Evolutionary conservation across 2,797 vertebrate genomes (phyloP).

Genomic region (Sebastes glaucus): DNA sequence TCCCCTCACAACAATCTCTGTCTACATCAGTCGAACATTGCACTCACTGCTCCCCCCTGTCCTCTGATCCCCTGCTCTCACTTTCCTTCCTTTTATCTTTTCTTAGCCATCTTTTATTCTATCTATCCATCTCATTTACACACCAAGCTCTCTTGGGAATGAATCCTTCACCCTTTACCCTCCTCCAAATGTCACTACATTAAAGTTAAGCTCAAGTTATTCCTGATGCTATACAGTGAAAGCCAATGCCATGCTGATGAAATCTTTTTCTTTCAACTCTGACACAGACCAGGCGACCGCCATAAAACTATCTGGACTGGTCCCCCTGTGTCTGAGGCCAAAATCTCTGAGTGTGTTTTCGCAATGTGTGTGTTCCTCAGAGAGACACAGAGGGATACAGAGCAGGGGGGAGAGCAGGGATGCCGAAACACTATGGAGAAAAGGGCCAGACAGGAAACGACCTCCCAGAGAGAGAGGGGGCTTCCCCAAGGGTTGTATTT

Average conservation of each 20-base stretch:
- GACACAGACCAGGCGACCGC: slow-evolving; percentile 38
- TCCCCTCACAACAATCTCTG: slow-evolving; percentile 16
- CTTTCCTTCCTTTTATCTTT: slow-evolving; percentile 7
- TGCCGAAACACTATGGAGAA: slow-evolving; percentile 32
- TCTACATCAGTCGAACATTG: slow-evolving; percentile 1
- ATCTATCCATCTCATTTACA: slow-evolving; percentile 52
- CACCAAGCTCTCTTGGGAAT: background rate
- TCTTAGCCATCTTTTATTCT: slow-evolving; percentile 48
- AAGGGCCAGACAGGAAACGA: slow-evolving; percentile 74
- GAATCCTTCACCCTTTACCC: background rate
- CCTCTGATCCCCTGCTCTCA: background rate
- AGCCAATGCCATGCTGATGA: background rate
- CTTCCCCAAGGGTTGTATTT: slow-evolving; percentile 64
- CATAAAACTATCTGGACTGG: slow-evolving; percentile 31
- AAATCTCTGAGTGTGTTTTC: slow-evolving; percentile 39
- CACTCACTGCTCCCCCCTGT: background rate
- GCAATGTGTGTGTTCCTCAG: slow-evolving; percentile 57
- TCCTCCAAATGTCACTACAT: background rate
- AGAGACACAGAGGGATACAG: slow-evolving; percentile 19
- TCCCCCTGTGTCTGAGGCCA: slow-evolving; percentile 34
- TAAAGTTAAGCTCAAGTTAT: background rate
- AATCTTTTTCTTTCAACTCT: slow-evolving; percentile 23
- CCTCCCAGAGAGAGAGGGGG: slow-evolving; percentile 59
- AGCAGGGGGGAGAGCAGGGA: background rate
- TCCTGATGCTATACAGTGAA: background rate